Conservation (phyloP, 37 sponge, comb jelly and placozoan genomes). For the Chondrosia reniformis region DNA sequence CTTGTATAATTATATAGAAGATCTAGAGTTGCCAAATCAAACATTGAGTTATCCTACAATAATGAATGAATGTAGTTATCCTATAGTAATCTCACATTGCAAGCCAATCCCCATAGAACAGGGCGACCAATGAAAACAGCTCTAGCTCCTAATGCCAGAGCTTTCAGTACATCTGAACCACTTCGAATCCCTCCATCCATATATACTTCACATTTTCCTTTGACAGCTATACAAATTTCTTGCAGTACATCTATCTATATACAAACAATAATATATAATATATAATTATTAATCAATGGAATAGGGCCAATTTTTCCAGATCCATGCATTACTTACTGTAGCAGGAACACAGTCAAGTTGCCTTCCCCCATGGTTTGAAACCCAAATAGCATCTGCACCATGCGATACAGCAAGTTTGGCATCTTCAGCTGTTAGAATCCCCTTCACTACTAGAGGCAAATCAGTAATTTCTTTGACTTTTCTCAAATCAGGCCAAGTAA, state of each 20-base stretch:
- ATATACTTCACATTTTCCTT: conserved; percentile 65
- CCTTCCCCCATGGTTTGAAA: conserved; percentile 92
- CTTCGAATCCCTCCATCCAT: conserved; percentile 87
- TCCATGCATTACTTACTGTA: conserved; percentile 49
- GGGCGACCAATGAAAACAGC: conserved; percentile 90
- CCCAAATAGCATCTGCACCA: conserved; percentile 72
- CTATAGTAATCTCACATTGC: conserved; percentile 44
- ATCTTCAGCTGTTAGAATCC: conserved; percentile 84
- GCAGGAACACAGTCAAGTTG: conserved; percentile 89
- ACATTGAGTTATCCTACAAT: too few species aligned
- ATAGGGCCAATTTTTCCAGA: background rate
- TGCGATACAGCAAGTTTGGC: conserved; percentile 65
- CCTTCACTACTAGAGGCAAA: conserved; percentile 81
- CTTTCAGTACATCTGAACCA: conserved; percentile 89
- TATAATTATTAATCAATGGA: background rate
- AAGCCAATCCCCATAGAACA: conserved; percentile 85
- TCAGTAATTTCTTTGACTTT: conserved; percentile 61
- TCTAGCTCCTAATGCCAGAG: conserved; percentile 86
- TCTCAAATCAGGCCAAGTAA: conserved; percentile 69
- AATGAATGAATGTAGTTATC: too few species aligned
- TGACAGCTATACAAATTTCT: conserved; percentile 76
- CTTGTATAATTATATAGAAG: too few species aligned
- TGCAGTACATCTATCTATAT: conserved; percentile 68
- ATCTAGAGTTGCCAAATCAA: too few species aligned
- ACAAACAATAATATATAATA: background rate